Evolutionary conservation across 2,797 vertebrate species (phyloP).

Genomic region (Echiichthys vipera): DNA sequence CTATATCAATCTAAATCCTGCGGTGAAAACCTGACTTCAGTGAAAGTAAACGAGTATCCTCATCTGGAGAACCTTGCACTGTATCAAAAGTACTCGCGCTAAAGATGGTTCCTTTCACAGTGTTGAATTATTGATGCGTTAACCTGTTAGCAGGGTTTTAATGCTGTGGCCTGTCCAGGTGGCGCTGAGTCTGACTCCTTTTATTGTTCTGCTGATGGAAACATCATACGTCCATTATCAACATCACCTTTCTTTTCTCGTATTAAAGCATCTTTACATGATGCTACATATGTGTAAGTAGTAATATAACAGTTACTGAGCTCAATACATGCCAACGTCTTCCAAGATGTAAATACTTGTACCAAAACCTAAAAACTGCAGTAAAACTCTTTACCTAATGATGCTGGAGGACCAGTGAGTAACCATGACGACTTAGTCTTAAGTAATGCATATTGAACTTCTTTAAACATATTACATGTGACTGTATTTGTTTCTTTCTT

Average conservation of each 20-base stretch:
- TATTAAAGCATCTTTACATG: not conserved
- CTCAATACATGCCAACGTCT: not conserved
- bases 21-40: not conserved
- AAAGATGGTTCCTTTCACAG: conserved; percentile 50
- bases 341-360: not conserved
- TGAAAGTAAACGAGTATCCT: conserved; percentile 1
- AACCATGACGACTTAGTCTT: not conserved
- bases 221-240: not conserved
- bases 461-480: too few relatives aligned
- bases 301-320: conserved; percentile 5
- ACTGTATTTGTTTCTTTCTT: too few relatives aligned
- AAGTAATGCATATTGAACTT: not conserved
- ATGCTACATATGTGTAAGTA: not conserved
- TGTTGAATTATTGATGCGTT: conserved; percentile 64
- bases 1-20: too few relatives aligned
- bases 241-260: not conserved
- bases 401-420: not conserved
- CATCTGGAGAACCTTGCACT: not conserved
- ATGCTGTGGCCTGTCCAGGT: conserved; percentile 47
- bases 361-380: not conserved
- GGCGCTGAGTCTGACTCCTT: conserved; percentile 26
- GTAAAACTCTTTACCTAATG: not conserved
- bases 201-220: conserved; percentile 1
- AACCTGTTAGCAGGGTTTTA: conserved; percentile 58
- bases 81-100: conserved; percentile 5